These are phyloP conservation scores for Lobophora halterata DNA, from an alignment of 2,888 invertebrate species.

Conservation along the genomic window DNA sequence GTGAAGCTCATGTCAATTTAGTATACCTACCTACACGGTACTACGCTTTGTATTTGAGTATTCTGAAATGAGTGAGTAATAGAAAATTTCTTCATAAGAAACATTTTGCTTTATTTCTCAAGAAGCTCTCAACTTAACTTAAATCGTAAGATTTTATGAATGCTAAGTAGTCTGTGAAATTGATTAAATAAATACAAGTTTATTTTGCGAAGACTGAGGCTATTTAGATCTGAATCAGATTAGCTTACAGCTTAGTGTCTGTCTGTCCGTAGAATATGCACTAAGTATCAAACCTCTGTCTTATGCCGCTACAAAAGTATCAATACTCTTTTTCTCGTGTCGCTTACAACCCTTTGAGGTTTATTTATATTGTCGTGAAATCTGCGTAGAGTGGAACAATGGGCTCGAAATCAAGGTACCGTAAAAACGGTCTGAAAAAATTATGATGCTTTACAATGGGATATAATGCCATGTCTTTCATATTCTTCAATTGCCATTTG, in stretches of 20 bases:
- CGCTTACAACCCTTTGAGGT: conserved; percentile 32
- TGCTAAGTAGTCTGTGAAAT: no score
- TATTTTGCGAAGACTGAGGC: no score
- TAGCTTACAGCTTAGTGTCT: conserved; percentile 10
- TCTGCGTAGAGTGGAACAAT: conserved; percentile 45
- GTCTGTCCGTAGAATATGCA: conserved; percentile 11
- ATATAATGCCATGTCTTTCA: conserved; percentile 28
- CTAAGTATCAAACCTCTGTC: conserved; percentile 19
- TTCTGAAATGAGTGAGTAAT: no score
- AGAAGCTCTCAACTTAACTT: no score
- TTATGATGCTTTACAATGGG: conserved; percentile 39
- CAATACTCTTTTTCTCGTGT: conserved; percentile 17
- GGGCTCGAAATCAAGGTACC: conserved; percentile 36
- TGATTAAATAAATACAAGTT: no score
- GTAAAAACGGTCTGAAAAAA: conserved; percentile 42
- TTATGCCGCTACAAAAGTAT: no score
- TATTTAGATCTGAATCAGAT: conserved; percentile 12
- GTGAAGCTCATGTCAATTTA: no score
- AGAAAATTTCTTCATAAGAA: no score
- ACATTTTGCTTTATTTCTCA: no score
- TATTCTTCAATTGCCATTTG: conserved; percentile 11
- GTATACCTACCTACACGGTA: no score
- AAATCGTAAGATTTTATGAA: no score
- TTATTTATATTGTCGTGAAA: conserved; percentile 48
- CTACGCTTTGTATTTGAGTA: no score